phyloP scores from a whole-genome alignment of 2,888 invertebrate species.

The Mayetiola destructor region DNA sequence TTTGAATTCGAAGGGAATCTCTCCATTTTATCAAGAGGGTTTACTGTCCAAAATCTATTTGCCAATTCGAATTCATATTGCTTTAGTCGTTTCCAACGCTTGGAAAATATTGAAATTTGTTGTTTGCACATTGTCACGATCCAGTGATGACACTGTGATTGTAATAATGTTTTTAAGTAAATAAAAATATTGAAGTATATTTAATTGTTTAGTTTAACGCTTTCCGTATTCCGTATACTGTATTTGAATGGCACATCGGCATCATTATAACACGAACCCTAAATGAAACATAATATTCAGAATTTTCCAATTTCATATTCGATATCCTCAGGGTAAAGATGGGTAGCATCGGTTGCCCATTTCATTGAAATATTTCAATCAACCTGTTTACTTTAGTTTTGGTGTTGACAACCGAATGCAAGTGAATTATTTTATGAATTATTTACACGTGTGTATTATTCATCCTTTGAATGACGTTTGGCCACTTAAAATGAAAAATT shows the following conservation, averaged over 20 bases:
- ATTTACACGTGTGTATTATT: constrained; percentile 8
- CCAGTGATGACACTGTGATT: neutral
- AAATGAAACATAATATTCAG: neutral
- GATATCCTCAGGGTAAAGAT: neutral
- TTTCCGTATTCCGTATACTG: neutral
- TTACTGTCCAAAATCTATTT: too few species aligned
- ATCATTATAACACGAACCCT: neutral
- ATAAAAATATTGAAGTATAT: constrained; percentile 8
- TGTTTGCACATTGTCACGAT: too few species aligned
- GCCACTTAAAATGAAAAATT: constrained; percentile 11
- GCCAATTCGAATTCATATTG: too few species aligned
- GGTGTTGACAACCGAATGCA: neutral
- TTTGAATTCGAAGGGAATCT: too few species aligned
- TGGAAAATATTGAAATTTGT: too few species aligned
- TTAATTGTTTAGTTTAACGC: constrained; percentile 3
- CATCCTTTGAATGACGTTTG: constrained; percentile 8
- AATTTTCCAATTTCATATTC: neutral
- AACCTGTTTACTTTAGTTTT: constrained; percentile 3
- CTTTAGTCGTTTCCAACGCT: too few species aligned
- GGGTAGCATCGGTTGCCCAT: too few species aligned
- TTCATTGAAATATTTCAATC: neutral
- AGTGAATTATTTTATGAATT: neutral
- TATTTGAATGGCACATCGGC: neutral
- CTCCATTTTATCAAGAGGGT: too few species aligned
- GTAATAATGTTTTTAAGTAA: neutral